Evolutionary conservation across 2,888 invertebrate genomes (phyloP).

Genomic region (Helicoverpa assulta): DNA sequence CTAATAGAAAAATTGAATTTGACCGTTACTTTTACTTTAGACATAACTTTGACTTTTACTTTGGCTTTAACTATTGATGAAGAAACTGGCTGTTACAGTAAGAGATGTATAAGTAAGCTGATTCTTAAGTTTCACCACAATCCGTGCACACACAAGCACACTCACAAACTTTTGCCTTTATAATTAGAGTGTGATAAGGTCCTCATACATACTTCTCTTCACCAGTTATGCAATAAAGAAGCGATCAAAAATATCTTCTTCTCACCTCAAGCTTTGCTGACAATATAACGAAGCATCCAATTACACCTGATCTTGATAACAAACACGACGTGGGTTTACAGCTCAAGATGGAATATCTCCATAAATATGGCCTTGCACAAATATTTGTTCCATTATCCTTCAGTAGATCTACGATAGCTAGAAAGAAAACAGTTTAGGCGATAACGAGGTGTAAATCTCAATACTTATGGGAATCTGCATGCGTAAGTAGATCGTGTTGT

Average conservation of each 20-base stretch:
- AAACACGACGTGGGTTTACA: conserved; percentile 5
- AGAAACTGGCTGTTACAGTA: too few relatives aligned
- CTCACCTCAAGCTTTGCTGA: background rate
- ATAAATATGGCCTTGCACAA: conserved; percentile 16
- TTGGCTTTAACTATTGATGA: too few relatives aligned
- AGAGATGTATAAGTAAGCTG: too few relatives aligned
- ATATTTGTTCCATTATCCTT: conserved; percentile 26
- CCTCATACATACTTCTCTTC: background rate
- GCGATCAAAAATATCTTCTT: background rate
- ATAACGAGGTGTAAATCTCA: conserved; percentile 45
- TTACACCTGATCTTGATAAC: conserved; percentile 5
- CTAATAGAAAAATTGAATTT: too few relatives aligned
- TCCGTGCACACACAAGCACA: too few relatives aligned
- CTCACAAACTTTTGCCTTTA: too few relatives aligned
- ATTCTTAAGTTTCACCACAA: too few relatives aligned
- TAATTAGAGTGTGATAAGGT: too few relatives aligned
- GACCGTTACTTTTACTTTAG: too few relatives aligned
- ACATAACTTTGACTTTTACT: too few relatives aligned
- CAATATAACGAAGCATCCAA: background rate
- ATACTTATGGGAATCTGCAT: conserved; percentile 17
- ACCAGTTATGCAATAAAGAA: background rate
- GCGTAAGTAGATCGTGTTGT: conserved; percentile 41
- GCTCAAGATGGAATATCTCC: conserved; percentile 7
- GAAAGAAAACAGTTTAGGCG: conserved; percentile 37
- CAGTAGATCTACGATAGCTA: conserved; percentile 30